Evolutionary conservation across 2,113 vertebrate genomes (phyloP).

Genomic region (Ictalurus furcatus): DNA sequence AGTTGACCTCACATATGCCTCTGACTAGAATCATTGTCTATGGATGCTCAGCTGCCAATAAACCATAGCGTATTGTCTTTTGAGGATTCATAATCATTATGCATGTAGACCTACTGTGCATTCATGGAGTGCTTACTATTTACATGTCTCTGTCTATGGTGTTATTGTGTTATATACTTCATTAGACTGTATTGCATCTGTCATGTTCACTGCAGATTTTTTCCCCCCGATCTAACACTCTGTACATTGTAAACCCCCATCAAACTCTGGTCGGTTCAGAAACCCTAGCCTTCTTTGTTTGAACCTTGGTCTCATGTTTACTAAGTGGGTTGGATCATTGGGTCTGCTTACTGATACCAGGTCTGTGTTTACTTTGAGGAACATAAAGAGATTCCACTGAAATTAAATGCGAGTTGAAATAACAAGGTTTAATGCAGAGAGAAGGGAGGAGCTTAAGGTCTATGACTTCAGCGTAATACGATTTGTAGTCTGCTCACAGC

Average conservation of each 20-base stretch:
- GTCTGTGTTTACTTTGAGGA: constrained; percentile 48
- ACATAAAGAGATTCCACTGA: constrained; percentile 51
- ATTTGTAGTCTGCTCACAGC: constrained; percentile 70
- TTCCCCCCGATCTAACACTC: background rate
- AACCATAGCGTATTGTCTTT: background rate
- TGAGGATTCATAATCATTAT: background rate
- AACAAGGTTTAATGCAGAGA: constrained; percentile 53
- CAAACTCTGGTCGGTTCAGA: background rate
- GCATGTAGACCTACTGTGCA: background rate
- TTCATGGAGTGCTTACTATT: background rate
- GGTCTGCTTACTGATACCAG: constrained; percentile 26
- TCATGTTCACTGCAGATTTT: constrained; percentile 18
- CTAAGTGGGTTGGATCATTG: background rate
- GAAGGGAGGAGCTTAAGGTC: constrained; percentile 59
- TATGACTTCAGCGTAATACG: constrained; percentile 66
- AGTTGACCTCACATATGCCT: background rate
- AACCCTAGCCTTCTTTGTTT: constrained; percentile 21
- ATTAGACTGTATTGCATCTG: background rate
- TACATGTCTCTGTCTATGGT: background rate
- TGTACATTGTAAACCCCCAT: background rate
- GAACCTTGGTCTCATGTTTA: background rate
- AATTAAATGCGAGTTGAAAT: constrained; percentile 66
- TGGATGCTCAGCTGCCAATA: background rate
- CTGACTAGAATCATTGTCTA: background rate
- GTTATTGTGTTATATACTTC: background rate